phyloP scores from a whole-genome alignment of 1,140 invertebrate genomes.

The Lordiphosa mommai region DNA sequence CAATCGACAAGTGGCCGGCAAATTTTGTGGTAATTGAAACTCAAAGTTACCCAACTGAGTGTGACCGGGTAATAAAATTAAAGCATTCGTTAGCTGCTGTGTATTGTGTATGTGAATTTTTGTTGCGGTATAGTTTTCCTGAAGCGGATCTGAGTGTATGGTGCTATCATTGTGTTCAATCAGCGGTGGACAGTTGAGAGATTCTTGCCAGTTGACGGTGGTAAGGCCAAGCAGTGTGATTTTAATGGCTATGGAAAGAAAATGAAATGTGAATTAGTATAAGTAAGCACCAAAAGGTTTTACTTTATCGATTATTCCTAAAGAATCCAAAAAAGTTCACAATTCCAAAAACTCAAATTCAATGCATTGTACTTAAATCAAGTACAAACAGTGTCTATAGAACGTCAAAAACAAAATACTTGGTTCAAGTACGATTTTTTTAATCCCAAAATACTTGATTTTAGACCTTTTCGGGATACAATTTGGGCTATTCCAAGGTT shows the following conservation, averaged over 20 bases:
- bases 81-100: constrained; percentile 6
- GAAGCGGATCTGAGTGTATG: neutral
- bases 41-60: constrained; percentile 20
- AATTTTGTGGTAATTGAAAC: constrained; percentile 29
- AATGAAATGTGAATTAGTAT: no score
- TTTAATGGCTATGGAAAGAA: constrained; percentile 20
- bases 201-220: constrained; percentile 35
- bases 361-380: no score
- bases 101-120: constrained; percentile 26
- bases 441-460: no score
- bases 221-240: constrained; percentile 36
- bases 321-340: no score
- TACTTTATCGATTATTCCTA: no score
- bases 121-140: constrained; percentile 15
- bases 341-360: no score
- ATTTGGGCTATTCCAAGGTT: no score
- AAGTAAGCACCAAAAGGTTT: no score
- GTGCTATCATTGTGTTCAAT: constrained; percentile 56
- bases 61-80: constrained; percentile 13
- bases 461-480: no score
- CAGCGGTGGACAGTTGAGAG: neutral
- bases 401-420: no score
- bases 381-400: no score
- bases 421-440: no score
- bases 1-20: constrained; percentile 52